Base-by-base conservation (phyloP, 2,797 vertebrate genomes). In the Acrossocheilus wenchowensis region DNA sequence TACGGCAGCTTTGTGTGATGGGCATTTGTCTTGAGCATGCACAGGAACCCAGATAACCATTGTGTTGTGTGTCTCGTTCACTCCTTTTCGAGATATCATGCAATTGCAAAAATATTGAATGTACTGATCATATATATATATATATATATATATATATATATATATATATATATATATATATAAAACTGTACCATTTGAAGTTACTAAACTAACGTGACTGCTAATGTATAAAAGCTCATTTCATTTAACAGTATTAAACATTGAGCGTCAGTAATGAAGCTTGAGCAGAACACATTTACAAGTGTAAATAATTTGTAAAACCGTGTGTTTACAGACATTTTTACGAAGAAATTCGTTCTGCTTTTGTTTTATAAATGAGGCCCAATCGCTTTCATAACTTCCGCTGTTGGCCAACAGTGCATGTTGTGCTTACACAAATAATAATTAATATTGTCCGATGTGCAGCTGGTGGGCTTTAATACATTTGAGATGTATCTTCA, bases 31-130 rank as follows among this genome's bases (percentile, higher is more conserved):
- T 21, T 34, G 72, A 50, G 83, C 87, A 83, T 86, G 85, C 74
- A 48, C 74, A 57, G 69, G 66, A 78, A 82, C 69, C 72, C 50
- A 85, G 52, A 54, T 90, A 85, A 87, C 12, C 66, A 73, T 52
- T n/a, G 72, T 64, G 83, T 85, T n/a, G 83, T 85, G 74, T 45
- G 39, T 78, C 45, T 17, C 52, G 14, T 81, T 48, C n/a, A 23
- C 45, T 68, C 5, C 69, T 85, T 60, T 81, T 84, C 45, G 73
- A 91, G 86, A 77, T 89, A 85, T 81, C 87, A 89, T 93, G 92
- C 92, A 92, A 89, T 85, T 91, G 84, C 90, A 74, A 91, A 85
- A 90, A 89, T 84, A 88, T 83, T 81, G 91, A 93, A 92, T 93
- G 90, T 93, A 91, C 80, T 86, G 52, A 92, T 89, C 84, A 52